Evolutionary conservation across 2,888 invertebrate species (phyloP).

Genomic region (Cloeon dipterum): DNA sequence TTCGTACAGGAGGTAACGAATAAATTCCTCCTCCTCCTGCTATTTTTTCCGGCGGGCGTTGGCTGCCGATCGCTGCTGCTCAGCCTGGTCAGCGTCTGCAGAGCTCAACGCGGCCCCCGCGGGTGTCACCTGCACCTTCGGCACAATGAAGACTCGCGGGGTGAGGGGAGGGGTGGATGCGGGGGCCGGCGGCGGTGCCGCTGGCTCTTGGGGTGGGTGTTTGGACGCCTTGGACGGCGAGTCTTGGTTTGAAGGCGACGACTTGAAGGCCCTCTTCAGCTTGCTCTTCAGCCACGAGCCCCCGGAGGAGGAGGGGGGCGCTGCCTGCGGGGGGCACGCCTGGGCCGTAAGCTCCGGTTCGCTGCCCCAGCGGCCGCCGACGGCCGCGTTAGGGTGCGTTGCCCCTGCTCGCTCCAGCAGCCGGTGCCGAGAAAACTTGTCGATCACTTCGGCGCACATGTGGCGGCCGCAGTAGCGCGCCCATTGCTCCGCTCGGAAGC

Average conservation of each 20-base stretch:
- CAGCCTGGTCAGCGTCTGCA: background rate
- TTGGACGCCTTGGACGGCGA: background rate
- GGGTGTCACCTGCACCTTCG: slow-evolving; percentile 24
- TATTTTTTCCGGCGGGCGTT: slow-evolving; percentile 3
- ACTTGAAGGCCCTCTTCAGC: slow-evolving; percentile 29
- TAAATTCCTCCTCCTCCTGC: background rate
- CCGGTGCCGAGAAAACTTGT: slow-evolving; percentile 33
- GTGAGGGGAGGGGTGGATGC: slow-evolving; percentile 25
- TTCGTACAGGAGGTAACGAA: no score
- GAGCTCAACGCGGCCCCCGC: slow-evolving; percentile 7
- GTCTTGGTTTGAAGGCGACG: slow-evolving; percentile 10
- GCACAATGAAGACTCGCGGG: slow-evolving; percentile 16
- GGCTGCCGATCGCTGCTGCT: slow-evolving; percentile 1
- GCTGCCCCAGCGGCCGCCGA: slow-evolving; percentile 27
- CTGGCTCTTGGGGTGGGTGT: slow-evolving; percentile 5
- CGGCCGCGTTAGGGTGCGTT: slow-evolving; percentile 10
- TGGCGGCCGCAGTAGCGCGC: slow-evolving; percentile 46
- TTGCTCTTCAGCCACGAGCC: slow-evolving; percentile 16
- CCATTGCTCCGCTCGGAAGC: slow-evolving; percentile 50
- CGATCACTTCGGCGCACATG: slow-evolving; percentile 45
- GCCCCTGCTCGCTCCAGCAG: slow-evolving; percentile 29
- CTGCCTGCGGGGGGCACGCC: slow-evolving; percentile 10
- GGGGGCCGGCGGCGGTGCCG: slow-evolving; percentile 33
- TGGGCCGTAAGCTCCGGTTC: slow-evolving; percentile 26
- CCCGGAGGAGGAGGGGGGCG: slow-evolving; percentile 6